phyloP scores from a whole-genome alignment of 2,888 invertebrate species.

The Mellilla xanthometata region DNA sequence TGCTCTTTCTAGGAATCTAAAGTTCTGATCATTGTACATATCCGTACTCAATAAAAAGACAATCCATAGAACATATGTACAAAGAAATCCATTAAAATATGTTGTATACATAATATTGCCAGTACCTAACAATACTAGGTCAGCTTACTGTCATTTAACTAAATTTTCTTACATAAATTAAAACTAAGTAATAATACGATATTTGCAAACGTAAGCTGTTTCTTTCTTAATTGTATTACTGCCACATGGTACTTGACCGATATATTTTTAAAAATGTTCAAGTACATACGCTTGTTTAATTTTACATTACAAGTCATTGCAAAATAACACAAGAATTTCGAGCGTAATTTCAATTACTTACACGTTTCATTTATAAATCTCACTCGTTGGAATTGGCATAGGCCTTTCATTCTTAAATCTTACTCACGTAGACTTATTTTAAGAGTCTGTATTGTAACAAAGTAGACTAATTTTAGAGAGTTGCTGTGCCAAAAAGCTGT shows the following conservation, averaged over 20 bases:
- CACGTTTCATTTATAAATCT: conserved; percentile 16
- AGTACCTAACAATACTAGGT: too few species aligned
- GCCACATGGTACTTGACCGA: conserved; percentile 12
- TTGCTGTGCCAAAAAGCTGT: conserved; percentile 34
- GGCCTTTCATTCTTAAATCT: conserved; percentile 24
- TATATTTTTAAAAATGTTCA: conserved; percentile 8
- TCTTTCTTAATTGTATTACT: neutral
- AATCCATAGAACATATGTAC: too few species aligned
- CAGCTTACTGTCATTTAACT: too few species aligned
- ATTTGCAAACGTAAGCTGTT: too few species aligned
- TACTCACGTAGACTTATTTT: conserved; percentile 16
- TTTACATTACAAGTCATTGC: conserved; percentile 11
- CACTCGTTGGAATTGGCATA: conserved; percentile 7
- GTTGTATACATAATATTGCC: too few species aligned
- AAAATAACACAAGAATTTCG: conserved; percentile 5
- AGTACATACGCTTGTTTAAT: conserved; percentile 12
- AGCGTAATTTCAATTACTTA: conserved; percentile 15
- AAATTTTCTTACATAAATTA: too few species aligned
- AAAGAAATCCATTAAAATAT: too few species aligned
- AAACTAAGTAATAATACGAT: too few species aligned
- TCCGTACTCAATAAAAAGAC: too few species aligned
- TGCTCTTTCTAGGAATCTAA: too few species aligned
- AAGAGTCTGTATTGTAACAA: conserved; percentile 20
- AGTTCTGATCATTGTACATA: too few species aligned
- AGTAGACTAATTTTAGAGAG: conserved; percentile 19